These are phyloP conservation scores for Torymus auratus DNA, from an alignment of 2,888 invertebrate species.

Conservation along the genomic window DNA sequence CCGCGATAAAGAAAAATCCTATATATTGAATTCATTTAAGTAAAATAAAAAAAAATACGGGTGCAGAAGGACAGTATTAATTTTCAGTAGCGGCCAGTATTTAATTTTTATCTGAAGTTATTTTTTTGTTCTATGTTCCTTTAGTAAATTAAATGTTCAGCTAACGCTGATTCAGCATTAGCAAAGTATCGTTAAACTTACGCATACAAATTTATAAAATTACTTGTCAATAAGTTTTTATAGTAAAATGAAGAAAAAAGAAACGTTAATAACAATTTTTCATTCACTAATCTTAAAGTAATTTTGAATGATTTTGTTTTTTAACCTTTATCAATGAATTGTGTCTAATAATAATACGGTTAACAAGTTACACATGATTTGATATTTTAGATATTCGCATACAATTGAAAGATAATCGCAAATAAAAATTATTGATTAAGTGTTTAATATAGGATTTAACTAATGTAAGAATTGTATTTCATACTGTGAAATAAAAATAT, in stretches of 20 bases:
- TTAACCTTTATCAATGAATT: neutral
- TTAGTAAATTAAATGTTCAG: constrained; percentile 34
- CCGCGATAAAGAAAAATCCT: too few species aligned
- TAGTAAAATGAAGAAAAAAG: too few species aligned
- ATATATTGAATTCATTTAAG: neutral
- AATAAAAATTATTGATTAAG: constrained; percentile 26
- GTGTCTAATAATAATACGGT: neutral
- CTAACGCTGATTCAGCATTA: too few species aligned
- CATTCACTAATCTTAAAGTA: neutral
- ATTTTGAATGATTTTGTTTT: constrained; percentile 1
- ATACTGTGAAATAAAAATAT: constrained; percentile 49
- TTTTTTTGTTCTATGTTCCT: constrained; percentile 28
- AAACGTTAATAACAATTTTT: neutral
- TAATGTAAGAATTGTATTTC: constrained; percentile 42
- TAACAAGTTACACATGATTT: constrained; percentile 9
- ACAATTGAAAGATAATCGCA: constrained; percentile 7
- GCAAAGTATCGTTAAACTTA: too few species aligned
- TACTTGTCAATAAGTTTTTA: too few species aligned
- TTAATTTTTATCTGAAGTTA: constrained; percentile 30
- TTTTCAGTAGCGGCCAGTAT: constrained; percentile 45
- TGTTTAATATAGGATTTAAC: constrained; percentile 24
- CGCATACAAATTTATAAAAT: too few species aligned
- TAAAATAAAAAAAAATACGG: constrained; percentile 27
- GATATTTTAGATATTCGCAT: constrained; percentile 27
- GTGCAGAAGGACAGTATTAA: constrained; percentile 53